Evolutionary conservation across 1,140 invertebrate species (phyloP).

Genomic region (Pectinophora gossypiella): DNA sequence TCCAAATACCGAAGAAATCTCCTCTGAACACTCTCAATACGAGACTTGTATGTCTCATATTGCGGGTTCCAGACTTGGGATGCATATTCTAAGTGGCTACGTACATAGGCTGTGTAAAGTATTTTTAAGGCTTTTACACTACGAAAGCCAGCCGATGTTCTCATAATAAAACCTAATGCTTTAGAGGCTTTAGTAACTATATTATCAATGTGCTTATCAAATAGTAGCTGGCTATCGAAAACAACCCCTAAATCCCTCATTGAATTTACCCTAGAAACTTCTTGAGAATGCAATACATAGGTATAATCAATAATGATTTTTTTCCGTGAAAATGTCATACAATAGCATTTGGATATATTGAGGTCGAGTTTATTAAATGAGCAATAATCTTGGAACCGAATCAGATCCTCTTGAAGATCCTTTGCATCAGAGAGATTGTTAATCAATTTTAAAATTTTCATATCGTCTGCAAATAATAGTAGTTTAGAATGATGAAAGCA

Average conservation of each 20-base stretch:
- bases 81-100: background rate
- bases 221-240: background rate
- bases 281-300: background rate
- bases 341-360: no score
- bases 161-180: background rate
- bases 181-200: background rate
- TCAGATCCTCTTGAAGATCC: no score
- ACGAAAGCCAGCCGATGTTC: background rate
- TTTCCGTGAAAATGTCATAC: no score
- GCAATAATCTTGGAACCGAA: no score
- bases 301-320: no score
- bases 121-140: background rate
- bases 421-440: no score
- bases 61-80: background rate
- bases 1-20: background rate
- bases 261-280: background rate
- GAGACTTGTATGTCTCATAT: background rate
- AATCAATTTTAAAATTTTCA: no score
- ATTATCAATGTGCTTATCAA: background rate
- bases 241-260: background rate
- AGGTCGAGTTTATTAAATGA: no score
- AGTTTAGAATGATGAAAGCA: no score
- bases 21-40: background rate
- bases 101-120: background rate
- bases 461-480: no score